These are phyloP conservation scores for Tetragnatha versicolor DNA, from an alignment of 1,140 invertebrate genomes.

Conservation along the genomic window DNA sequence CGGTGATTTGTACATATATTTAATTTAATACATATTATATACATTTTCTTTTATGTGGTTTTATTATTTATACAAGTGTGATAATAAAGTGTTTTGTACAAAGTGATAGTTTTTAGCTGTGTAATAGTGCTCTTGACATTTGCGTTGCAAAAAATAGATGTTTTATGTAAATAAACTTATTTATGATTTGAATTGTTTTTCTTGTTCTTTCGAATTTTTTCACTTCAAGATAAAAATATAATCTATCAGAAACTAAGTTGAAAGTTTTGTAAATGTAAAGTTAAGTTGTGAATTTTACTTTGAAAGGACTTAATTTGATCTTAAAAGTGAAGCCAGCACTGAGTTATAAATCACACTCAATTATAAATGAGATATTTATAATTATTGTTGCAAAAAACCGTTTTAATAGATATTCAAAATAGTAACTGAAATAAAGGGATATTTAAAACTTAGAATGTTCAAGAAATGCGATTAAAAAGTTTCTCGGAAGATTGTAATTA, in stretches of 20 bases:
- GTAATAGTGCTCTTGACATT: conserved; percentile 21
- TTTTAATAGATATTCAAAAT: too few relatives aligned
- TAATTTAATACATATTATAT: conserved; percentile 5
- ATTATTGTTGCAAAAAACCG: too few relatives aligned
- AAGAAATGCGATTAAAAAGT: too few relatives aligned
- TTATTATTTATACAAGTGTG: conserved; percentile 14
- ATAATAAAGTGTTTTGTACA: conserved; percentile 1
- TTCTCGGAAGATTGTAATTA: too few relatives aligned
- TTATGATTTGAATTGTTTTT: conserved; percentile 4
- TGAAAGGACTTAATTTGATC: too few relatives aligned
- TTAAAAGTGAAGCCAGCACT: too few relatives aligned
- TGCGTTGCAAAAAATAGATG: conserved; percentile 21
- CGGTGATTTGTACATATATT: conserved; percentile 32
- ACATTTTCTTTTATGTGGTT: background rate
- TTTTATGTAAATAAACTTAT: conserved; percentile 29
- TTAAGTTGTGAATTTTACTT: too few relatives aligned
- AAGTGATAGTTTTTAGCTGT: background rate
- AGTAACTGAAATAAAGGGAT: too few relatives aligned
- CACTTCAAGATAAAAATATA: background rate
- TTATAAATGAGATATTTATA: too few relatives aligned
- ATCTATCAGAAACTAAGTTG: background rate
- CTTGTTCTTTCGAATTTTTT: background rate
- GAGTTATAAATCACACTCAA: too few relatives aligned
- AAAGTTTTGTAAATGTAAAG: too few relatives aligned
- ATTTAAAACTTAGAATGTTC: too few relatives aligned